Base-by-base conservation (phyloP, 2,113 vertebrate species). In the Nyctibius bracteatus region DNA sequence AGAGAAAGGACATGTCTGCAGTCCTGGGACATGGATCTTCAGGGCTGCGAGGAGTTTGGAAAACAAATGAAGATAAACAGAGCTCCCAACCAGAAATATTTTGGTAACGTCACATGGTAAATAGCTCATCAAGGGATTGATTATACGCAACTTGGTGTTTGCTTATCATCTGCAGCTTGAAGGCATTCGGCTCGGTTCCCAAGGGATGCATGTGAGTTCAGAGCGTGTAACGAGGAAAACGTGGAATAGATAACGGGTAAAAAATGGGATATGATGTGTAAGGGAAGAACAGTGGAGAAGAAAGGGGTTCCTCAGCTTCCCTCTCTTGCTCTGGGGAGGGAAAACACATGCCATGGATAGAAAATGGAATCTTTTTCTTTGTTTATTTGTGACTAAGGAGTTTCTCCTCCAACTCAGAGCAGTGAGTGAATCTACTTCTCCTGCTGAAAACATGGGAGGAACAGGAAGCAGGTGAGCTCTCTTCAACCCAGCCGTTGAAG, bases 71-170 rank as follows among this genome's bases (percentile, higher is more conserved):
- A 79, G 84, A 87, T 87, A 94, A 95, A 93, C 81, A 95, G 47
- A 14, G 2, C 17, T 94, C 72, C 83, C 37, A 58, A 92, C 23
- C 73, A 94, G 70, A 90, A 96, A 92, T 87, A 87, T 90, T 97
- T 96, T 93, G 92, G 73, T 81, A 9, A 37, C 37, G 51, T 94
- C 90, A 90, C 73, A 49, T 75, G 78, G 61, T 51, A 71, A 95
- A 55, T 23, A 81, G 87, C 51, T 96, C 96, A 91, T 93, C 81
- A 66, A 90, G 87, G 79, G 87, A 70, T 70, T 91, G 87, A 94
- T 92, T 62, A 78, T 51, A 59, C 1, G 1, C 39, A 91, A 58
- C 77, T 61, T 41, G 81, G 88, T 84, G 90, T 81, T 94, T 92
- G 86, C 87, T 95, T 84, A 58, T 91, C 90, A 89, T 33, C 90